Evolutionary conservation across 2,888 invertebrate genomes (phyloP).

Genomic region (Hydraecia micacea): DNA sequence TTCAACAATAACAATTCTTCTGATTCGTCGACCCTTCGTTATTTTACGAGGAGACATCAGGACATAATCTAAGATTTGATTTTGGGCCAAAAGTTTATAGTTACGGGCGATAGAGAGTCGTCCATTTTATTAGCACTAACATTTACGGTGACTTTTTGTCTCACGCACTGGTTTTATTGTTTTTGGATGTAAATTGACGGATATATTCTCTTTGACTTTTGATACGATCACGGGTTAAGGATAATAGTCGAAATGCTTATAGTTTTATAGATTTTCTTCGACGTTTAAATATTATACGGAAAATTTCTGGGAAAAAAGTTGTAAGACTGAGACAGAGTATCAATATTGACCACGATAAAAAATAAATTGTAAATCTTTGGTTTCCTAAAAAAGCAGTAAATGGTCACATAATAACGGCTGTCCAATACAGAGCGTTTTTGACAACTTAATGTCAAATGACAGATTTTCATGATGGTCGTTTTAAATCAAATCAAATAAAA

Average conservation of each 20-base stretch:
- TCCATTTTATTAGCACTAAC: constrained; percentile 57
- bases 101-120: constrained; percentile 54
- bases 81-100: constrained; percentile 61
- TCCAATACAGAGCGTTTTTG: too few species aligned
- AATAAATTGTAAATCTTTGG: neutral
- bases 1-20: constrained; percentile 76
- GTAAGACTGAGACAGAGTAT: neutral
- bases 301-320: too few species aligned
- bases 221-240: constrained; percentile 29
- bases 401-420: neutral
- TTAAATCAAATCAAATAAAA: too few species aligned
- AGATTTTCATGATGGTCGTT: neutral
- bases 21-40: constrained; percentile 76
- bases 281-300: neutral
- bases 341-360: neutral
- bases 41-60: constrained; percentile 77
- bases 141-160: constrained; percentile 45
- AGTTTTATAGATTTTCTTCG: constrained; percentile 25
- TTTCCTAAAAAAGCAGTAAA: neutral
- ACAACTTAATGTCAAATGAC: too few species aligned
- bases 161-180: constrained; percentile 54
- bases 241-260: constrained; percentile 23
- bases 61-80: constrained; percentile 74
- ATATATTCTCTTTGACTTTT: constrained; percentile 43
- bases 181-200: constrained; percentile 54